phyloP scores from a whole-genome alignment of 2,113 vertebrate genomes.

The Pagrus major region DNA sequence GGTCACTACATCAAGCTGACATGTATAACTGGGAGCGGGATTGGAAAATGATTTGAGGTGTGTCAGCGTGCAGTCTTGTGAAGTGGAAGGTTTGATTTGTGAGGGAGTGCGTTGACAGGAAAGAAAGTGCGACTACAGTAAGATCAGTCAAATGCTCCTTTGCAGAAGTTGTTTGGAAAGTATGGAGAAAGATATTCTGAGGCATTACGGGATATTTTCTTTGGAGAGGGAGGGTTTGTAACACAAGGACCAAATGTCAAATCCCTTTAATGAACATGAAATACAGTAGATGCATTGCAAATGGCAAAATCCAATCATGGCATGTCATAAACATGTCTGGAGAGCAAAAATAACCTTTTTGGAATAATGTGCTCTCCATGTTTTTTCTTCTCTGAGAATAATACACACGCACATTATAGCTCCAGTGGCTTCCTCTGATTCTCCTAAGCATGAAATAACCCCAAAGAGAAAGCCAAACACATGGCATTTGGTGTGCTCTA shows the following conservation, averaged over 20 bases:
- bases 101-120: conserved; percentile 10
- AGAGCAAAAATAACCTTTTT: not conserved
- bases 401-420: not conserved
- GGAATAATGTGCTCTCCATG: conserved; percentile 15
- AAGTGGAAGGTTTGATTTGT: conserved; percentile 55
- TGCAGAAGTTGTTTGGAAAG: not conserved
- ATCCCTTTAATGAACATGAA: not conserved
- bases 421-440: not conserved
- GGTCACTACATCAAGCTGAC: conserved; percentile 54
- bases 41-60: conserved; percentile 63
- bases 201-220: not conserved
- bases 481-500: conserved; percentile 40
- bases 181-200: not conserved
- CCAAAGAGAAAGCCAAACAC: conserved; percentile 33
- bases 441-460: conserved; percentile 40
- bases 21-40: conserved; percentile 29
- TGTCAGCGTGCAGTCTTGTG: not conserved
- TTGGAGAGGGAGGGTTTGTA: not conserved
- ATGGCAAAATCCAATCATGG: not conserved
- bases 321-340: not conserved
- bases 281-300: not conserved
- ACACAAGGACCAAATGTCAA: conserved; percentile 5
- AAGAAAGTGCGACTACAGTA: not conserved
- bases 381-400: conserved; percentile 14
- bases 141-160: conserved; percentile 11